phyloP scores from a whole-genome alignment of 2,888 invertebrate genomes.

The Eulithis testata region DNA sequence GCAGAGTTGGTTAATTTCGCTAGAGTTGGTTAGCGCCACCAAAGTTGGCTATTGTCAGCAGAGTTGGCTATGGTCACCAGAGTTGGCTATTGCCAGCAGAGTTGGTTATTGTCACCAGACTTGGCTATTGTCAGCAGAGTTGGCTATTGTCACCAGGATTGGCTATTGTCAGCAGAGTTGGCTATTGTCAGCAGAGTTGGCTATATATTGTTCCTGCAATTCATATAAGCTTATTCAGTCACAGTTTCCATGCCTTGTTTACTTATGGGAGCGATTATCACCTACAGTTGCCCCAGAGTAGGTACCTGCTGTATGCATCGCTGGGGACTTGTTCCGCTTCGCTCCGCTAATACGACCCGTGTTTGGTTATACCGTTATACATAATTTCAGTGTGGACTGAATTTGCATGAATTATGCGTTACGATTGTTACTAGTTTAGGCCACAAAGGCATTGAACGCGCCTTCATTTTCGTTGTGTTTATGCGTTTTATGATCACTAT shows the following conservation, averaged over 20 bases:
- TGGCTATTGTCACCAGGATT: no score
- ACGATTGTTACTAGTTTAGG: constrained; percentile 6
- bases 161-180: no score
- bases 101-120: no score
- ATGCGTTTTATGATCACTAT: no score
- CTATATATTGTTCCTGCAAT: constrained; percentile 24
- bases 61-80: no score
- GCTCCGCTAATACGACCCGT: constrained; percentile 35
- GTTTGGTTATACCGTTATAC: constrained; percentile 17
- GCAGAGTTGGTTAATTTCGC: no score
- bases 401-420: constrained; percentile 18
- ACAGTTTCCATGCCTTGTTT: constrained; percentile 35
- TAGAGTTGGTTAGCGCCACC: no score
- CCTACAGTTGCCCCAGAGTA: constrained; percentile 37
- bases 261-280: constrained; percentile 67
- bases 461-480: no score
- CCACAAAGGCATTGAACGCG: not conserved
- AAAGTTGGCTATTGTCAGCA: no score
- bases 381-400: constrained; percentile 14
- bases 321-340: constrained; percentile 56
- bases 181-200: no score
- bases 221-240: constrained; percentile 18
- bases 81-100: no score
- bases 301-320: constrained; percentile 47
- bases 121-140: no score